These are phyloP conservation scores for Urocitellus parryii DNA, from an alignment of 2,113 vertebrate genomes.

Conservation along the genomic window DNA sequence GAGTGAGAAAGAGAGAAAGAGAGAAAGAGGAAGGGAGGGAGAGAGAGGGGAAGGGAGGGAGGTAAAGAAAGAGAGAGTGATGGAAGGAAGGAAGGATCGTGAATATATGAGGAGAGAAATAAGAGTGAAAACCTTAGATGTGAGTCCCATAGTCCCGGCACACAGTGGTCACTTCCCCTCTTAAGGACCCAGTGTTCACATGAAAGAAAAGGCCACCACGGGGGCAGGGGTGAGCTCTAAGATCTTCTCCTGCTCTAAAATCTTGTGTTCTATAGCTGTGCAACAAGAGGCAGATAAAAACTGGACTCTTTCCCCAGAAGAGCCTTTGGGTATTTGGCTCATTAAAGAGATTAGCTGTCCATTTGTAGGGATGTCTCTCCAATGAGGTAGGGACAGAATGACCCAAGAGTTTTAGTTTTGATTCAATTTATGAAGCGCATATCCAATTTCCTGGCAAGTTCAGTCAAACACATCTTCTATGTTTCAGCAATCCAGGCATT, in stretches of 20 bases:
- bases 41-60: no score
- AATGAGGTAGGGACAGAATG: constrained; percentile 31
- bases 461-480: constrained; percentile 70
- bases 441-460: constrained; percentile 68
- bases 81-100: neutral
- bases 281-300: constrained; percentile 21
- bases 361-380: constrained; percentile 55
- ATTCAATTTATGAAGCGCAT: constrained; percentile 55
- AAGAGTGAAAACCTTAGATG: neutral
- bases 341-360: constrained; percentile 67
- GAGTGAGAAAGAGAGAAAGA: neutral
- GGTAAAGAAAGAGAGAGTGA: neutral
- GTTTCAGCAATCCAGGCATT: constrained; percentile 77
- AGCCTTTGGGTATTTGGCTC: constrained; percentile 36
- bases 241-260: neutral
- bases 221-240: neutral
- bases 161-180: neutral
- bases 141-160: neutral
- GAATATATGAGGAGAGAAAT: neutral
- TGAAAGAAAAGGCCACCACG: neutral
- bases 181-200: neutral
- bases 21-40: no score
- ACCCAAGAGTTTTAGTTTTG: constrained; percentile 53
- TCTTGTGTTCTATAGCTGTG: neutral
- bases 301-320: constrained; percentile 41